phyloP scores from a whole-genome alignment of 2,888 invertebrate genomes.

The Opisthograptis luteolata region DNA sequence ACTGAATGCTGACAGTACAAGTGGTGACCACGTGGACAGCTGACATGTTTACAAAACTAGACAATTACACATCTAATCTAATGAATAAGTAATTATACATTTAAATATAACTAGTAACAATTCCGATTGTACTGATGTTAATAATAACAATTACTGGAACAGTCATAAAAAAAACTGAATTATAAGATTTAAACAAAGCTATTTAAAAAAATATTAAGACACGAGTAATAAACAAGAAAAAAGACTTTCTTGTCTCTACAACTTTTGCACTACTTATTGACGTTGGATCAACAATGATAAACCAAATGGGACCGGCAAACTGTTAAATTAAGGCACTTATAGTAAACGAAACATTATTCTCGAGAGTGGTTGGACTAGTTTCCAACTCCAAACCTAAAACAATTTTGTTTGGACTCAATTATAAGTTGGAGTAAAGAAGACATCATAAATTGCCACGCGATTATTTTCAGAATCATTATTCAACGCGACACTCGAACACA shows the following conservation, averaged over 20 bases:
- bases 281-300: neutral
- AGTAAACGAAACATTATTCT: conserved; percentile 24
- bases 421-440: conserved; percentile 36
- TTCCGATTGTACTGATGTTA: too few species aligned
- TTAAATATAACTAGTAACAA: too few species aligned
- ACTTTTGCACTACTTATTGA: neutral
- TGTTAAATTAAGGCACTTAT: conserved; percentile 16
- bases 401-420: conserved; percentile 35
- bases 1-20: conserved; percentile 15
- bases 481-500: conserved; percentile 54
- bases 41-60: conserved; percentile 19
- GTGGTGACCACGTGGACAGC: conserved; percentile 35
- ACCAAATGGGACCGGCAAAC: conserved; percentile 1
- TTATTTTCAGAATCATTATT: conserved; percentile 54
- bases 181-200: too few species aligned
- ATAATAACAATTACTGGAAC: too few species aligned
- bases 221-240: neutral
- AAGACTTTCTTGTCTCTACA: too few species aligned
- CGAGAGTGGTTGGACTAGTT: conserved; percentile 22
- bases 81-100: neutral
- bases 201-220: neutral
- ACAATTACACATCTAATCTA: neutral
- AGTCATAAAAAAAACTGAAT: too few species aligned
- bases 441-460: conserved; percentile 39
- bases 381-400: conserved; percentile 13